Conservation (phyloP, 2,888 invertebrate genomes). For the Invenusta paracnida region DNA sequence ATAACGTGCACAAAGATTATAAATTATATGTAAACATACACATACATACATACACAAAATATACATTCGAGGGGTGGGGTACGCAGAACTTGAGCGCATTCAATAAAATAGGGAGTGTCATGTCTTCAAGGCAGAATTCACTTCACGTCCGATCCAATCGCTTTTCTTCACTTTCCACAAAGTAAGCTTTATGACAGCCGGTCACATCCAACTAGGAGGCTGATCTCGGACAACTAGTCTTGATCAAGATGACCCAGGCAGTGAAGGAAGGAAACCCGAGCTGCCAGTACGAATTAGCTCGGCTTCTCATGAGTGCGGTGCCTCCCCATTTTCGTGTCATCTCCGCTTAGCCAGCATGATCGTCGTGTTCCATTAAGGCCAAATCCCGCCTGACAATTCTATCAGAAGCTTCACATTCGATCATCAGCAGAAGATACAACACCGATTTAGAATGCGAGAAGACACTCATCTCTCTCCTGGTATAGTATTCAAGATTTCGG, state of each 20-base stretch:
- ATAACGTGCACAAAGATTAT: no score
- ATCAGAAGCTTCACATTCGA: constrained; percentile 18
- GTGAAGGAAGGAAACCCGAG: background rate
- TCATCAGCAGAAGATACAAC: background rate
- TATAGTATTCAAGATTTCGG: no score
- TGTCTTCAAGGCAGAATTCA: constrained; percentile 29
- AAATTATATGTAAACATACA: no score
- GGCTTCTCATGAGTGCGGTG: background rate
- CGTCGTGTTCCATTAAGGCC: background rate
- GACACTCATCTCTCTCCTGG: background rate
- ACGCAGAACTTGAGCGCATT: background rate
- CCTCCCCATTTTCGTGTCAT: constrained; percentile 10
- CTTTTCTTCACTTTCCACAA: background rate
- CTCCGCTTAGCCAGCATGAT: constrained; percentile 2
- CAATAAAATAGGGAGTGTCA: background rate
- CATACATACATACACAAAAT: no score
- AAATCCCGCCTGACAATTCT: constrained; percentile 8
- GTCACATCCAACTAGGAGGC: background rate
- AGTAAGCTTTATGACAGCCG: constrained; percentile 13
- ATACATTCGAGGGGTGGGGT: no score
- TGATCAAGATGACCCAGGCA: background rate
- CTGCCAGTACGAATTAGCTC: background rate
- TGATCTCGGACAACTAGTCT: background rate
- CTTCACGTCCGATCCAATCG: constrained; percentile 17
- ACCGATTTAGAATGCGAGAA: background rate